Base-by-base conservation (phyloP, 2,797 vertebrate genomes). In the Pangasius djambal region DNA sequence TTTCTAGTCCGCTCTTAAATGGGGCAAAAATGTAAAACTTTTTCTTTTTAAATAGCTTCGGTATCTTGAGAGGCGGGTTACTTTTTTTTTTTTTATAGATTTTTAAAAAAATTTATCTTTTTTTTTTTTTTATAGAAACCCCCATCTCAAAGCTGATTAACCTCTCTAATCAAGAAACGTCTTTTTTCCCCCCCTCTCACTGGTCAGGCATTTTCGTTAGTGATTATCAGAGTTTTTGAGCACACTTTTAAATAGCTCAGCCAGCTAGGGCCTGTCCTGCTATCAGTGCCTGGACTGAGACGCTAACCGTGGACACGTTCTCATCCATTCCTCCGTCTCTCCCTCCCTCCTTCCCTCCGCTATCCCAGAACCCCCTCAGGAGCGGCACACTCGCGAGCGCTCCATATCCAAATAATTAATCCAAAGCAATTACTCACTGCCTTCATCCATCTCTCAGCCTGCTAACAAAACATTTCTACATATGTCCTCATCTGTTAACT, bases 391-490 rank as follows among this genome's bases (percentile, higher is more conserved):
- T 94, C 95, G 95, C 95, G 94, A 92, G 94, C 95, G 88, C 94
- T 93, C 94, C 93, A 92, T 95, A 96, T 96, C 95, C 95, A 96
- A 96, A 96, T 96, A 97, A 96, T 97, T 96, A 97, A 96, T 97
- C 96, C 96, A 95, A 96, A 96, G 96, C 96, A 97, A 97, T 97
- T 96, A 97, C 95, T 96, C 95, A 96, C 95, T 93, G 95, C 94
- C 96, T 97, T 96, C 95, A 96, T 97, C 95, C 95, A 94, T 95
- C 95, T 94, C 95, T 96, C 94, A 92, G 93, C 94, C 94, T 94
- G 95, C 95, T 95, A 97, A 96, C 95, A 97, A 97, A 96, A 96
- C 95, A 97, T 95, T 96, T 96, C 96, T 95, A 97, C 96, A 96
- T 96, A 95, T 96, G 96, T 97, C 96, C 95, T 96, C 96, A 96